phyloP scores from a whole-genome alignment of 2,797 vertebrate species.

The Echiichthys vipera region DNA sequence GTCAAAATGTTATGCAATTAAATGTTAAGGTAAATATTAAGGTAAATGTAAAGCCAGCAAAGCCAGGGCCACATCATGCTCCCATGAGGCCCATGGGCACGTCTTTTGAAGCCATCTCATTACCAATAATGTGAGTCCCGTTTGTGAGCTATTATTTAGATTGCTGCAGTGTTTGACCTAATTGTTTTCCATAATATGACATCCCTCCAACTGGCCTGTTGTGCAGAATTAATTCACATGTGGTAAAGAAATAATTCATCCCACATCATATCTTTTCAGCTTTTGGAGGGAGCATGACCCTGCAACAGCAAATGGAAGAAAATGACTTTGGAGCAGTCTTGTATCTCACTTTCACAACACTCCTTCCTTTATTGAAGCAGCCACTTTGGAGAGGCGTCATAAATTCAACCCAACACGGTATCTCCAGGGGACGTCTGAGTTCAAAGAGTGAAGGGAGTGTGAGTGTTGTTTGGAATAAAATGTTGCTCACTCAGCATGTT shows the following conservation, averaged over 20 bases:
- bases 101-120: too few species aligned
- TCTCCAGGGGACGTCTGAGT: constrained; percentile 28
- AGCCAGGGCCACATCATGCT: too few species aligned
- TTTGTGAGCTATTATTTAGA: too few species aligned
- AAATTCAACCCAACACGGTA: constrained; percentile 40
- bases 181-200: too few species aligned
- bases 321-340: constrained; percentile 7
- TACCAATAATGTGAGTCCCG: too few species aligned
- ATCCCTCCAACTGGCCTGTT: too few species aligned
- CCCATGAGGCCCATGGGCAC: too few species aligned
- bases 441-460: constrained; percentile 41
- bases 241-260: not conserved
- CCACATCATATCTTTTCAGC: not conserved
- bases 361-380: constrained; percentile 30
- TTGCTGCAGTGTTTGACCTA: too few species aligned
- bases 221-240: not conserved
- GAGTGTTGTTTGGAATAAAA: constrained; percentile 26
- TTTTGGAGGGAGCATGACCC: constrained; percentile 12
- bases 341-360: constrained; percentile 21
- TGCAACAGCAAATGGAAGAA: constrained; percentile 22
- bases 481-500: constrained; percentile 39
- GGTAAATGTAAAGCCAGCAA: too few species aligned
- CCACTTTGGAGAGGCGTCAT: constrained; percentile 18
- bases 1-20: not conserved
- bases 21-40: not conserved